Conservation (phyloP, 1,140 invertebrate genomes). For the Choristoneura fumiferana region DNA sequence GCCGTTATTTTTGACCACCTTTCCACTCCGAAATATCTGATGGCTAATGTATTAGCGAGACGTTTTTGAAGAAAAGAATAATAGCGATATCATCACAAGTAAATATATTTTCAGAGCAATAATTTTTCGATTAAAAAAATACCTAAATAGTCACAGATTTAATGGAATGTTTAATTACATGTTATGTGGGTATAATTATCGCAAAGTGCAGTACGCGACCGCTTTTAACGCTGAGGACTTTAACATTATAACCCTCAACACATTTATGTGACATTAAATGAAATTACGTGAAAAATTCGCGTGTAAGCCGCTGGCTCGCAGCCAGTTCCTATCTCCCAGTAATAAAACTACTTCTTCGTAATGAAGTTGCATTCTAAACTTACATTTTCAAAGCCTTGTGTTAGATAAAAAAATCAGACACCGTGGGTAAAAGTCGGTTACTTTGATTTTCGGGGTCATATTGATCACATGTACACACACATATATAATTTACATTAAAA, state of each 20-base stretch:
- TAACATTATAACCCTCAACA: slow-evolving; percentile 37
- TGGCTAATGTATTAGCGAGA: too few relatives aligned
- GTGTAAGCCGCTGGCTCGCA: slow-evolving; percentile 44
- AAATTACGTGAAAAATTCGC: slow-evolving; percentile 54
- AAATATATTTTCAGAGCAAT: too few relatives aligned
- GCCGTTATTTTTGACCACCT: too few relatives aligned
- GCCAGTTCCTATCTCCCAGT: slow-evolving; percentile 34
- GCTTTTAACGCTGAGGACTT: slow-evolving; percentile 27
- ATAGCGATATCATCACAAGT: too few relatives aligned
- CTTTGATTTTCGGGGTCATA: too few relatives aligned
- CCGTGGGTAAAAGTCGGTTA: background rate
- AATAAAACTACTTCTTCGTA: slow-evolving; percentile 42
- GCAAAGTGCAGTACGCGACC: slow-evolving; percentile 6
- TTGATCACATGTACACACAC: too few relatives aligned
- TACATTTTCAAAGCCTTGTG: slow-evolving; percentile 2
- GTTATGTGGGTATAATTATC: slow-evolving; percentile 5
- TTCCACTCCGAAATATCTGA: too few relatives aligned
- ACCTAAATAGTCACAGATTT: too few relatives aligned
- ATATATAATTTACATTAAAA: too few relatives aligned
- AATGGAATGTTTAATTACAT: background rate
- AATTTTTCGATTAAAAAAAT: too few relatives aligned
- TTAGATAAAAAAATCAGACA: background rate
- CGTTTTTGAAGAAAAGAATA: too few relatives aligned
- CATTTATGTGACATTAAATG: slow-evolving; percentile 47
- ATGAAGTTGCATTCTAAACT: slow-evolving; percentile 22